Percentiles rank a stretch among this genome's conserved stretches.
Evolutionary conservation across 1,140 invertebrate genomes (phyloP).

Genomic region (Drosophila virilis): DNA sequence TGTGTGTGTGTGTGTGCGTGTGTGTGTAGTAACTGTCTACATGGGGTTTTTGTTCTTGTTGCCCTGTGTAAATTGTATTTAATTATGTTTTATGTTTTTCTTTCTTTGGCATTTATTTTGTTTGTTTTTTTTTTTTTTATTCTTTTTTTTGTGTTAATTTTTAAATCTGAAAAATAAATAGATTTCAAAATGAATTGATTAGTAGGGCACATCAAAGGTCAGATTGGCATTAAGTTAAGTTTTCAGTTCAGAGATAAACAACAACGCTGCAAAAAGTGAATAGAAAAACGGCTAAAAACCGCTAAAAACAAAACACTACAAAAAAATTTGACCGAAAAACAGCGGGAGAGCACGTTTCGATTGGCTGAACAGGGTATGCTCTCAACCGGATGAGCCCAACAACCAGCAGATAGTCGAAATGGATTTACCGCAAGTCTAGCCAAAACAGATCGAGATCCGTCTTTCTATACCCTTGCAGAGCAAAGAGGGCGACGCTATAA

Average conservation of each 20-base stretch:
- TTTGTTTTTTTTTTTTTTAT: slow-evolving; percentile 14
- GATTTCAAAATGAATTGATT: slow-evolving; percentile 42
- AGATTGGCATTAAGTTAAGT: slow-evolving; percentile 31
- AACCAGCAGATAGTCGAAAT: background rate
- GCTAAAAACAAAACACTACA: too few species aligned
- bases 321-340: too few species aligned
- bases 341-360: background rate
- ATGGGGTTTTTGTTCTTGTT: slow-evolving; percentile 1
- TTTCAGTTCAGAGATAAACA: slow-evolving; percentile 46
- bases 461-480: too few species aligned
- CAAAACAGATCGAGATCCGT: too few species aligned
- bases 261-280: slow-evolving; percentile 24
- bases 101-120: slow-evolving; percentile 55
- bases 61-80: slow-evolving; percentile 25
- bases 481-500: too few species aligned
- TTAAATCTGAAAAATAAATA: slow-evolving; percentile 61
- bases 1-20: slow-evolving; percentile 21
- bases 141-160: slow-evolving; percentile 48
- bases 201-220: slow-evolving; percentile 47
- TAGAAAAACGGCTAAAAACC: background rate
- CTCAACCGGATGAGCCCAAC: background rate
- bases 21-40: slow-evolving; percentile 28
- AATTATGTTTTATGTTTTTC: background rate
- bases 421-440: background rate
- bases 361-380: slow-evolving; percentile 4